phyloP scores from a whole-genome alignment of 2,888 invertebrate species.

The Linnaemya tessellans region DNA sequence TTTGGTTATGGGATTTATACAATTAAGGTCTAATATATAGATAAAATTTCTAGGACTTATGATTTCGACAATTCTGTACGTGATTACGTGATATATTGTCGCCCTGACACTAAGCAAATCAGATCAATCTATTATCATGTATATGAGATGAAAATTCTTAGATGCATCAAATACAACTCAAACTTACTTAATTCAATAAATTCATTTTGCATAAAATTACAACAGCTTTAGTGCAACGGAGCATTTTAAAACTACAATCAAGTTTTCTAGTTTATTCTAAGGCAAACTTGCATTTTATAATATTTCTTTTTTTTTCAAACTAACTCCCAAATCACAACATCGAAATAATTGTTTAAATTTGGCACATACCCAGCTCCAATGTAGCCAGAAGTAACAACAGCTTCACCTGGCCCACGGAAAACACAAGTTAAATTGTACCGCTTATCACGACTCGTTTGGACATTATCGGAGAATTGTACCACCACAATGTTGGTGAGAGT shows the following conservation, averaged over 20 bases:
- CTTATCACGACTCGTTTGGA: slow-evolving; percentile 95
- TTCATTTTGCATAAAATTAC: neutral
- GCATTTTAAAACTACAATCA: slow-evolving; percentile 2
- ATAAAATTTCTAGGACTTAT: too few species aligned
- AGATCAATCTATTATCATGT: neutral
- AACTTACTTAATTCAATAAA: neutral
- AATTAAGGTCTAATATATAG: too few species aligned
- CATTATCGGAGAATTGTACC: slow-evolving; percentile 96
- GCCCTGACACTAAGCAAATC: too few species aligned
- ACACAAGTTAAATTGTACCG: slow-evolving; percentile 96
- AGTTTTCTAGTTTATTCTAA: neutral
- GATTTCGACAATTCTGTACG: too few species aligned
- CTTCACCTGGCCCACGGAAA: slow-evolving; percentile 95
- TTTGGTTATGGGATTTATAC: too few species aligned
- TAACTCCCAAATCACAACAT: slow-evolving; percentile 49
- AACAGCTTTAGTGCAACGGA: neutral
- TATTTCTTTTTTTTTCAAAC: slow-evolving; percentile 30
- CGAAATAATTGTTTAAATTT: slow-evolving; percentile 37
- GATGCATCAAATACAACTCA: neutral
- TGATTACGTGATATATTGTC: too few species aligned
- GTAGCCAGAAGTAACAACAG: slow-evolving; percentile 95
- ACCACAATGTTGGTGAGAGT: slow-evolving; percentile 97
- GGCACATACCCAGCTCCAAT: slow-evolving; percentile 93
- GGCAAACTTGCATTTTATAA: neutral
- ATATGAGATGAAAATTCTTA: neutral